Conservation (phyloP, 2,113 vertebrate genomes). For the Barnardius zonarius region DNA sequence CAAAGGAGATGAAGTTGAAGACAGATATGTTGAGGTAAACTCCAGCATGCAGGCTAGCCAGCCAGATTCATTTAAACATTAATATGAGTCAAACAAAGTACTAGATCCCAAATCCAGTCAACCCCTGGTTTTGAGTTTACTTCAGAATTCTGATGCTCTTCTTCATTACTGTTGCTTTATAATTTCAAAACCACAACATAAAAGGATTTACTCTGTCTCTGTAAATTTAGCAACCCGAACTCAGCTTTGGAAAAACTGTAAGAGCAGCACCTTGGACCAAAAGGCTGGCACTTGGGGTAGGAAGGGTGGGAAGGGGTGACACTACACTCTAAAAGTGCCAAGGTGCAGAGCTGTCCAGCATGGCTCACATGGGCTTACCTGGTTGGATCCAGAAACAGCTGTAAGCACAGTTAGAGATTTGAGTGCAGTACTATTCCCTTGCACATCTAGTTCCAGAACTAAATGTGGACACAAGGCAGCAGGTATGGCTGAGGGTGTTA, state of each 20-base stretch:
- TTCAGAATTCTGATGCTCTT: background rate
- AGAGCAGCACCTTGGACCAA: background rate
- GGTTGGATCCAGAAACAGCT: background rate
- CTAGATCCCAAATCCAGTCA: background rate
- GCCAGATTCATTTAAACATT: background rate
- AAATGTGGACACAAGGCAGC: background rate
- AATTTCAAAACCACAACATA: background rate
- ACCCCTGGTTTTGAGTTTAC: background rate
- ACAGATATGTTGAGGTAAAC: background rate
- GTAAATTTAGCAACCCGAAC: background rate
- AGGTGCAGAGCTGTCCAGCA: background rate
- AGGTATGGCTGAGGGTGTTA: background rate
- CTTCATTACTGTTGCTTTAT: background rate
- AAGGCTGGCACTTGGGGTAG: background rate
- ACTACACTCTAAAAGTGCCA: background rate
- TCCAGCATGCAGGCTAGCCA: background rate
- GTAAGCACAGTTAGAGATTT: background rate
- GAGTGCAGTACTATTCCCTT: background rate
- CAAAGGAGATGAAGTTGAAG: background rate
- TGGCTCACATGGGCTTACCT: background rate
- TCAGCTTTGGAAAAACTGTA: background rate
- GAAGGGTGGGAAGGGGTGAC: background rate
- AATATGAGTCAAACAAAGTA: background rate
- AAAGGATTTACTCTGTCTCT: background rate
- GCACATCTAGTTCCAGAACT: background rate